Evolutionary conservation across 2,797 vertebrate species (phyloP), one percentile per base, ranked within the genome.

Genomic region (Steatocranus sp.): DNA sequence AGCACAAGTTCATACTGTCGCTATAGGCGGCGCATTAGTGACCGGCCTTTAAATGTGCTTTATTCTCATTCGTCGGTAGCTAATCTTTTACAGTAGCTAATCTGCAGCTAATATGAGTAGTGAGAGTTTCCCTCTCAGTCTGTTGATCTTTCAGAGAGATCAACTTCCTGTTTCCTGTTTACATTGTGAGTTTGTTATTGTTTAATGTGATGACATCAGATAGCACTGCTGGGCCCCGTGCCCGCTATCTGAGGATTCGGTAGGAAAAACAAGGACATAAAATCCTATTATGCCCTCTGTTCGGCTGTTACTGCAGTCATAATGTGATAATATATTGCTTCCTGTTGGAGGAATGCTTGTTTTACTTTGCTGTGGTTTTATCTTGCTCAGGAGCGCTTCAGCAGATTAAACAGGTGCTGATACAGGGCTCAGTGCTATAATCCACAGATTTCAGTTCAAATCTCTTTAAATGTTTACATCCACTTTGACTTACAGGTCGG

Each of bases 101-200:
- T 89, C 50, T 73, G 17, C 25, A 66, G 41, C 27, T 75, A 79
- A 90, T 82, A 87, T 82, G 63, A 81, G 48, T 6, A 68, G 70
- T 41, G 41, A 32, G 48, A 84, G 79, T 87, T 89, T 90, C 78
- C 83, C 75, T 84, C 88, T 79, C 85, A 5, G 50, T 80, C 81
- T 90, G 91, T 87, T 91, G 80, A 88, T 91, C 87, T 68, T 83
- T 89, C 76, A 38, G 75, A 88, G 81, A 87, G 83, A 92, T 89
- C 91, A 89, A 92, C 93, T 95, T 95, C 94, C 94, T 89, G 91
- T 91, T 94, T 95, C 94, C 93, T 95, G 94, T 94, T 94, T 95
- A 95, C 90, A 80, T 78, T 89, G 80, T 82, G 82, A 54, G 79
- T 86, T 90, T 91, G 91, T 93, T 91, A 89, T 93, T 92, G 89